These are phyloP conservation scores for Andrena minutula DNA, from an alignment of 2,888 invertebrate genomes.

Conservation along the genomic window DNA sequence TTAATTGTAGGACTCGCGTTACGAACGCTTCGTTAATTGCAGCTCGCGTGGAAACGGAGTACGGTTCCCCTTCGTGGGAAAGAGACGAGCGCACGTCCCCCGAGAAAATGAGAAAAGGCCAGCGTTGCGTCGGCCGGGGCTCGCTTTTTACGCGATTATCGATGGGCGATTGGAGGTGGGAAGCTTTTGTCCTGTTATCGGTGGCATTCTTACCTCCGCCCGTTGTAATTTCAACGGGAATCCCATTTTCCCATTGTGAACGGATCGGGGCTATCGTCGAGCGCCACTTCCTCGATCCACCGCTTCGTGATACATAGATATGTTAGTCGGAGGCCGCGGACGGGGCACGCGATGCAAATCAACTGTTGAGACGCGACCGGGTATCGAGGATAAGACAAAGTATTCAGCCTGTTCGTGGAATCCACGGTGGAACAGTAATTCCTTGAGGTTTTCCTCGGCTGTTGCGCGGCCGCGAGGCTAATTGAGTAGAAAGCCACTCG, in stretches of 20 bases:
- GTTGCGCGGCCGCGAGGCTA: conserved; percentile 53
- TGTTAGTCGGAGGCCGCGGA: too few relatives aligned
- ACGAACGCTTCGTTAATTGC: conserved; percentile 62
- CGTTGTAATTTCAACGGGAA: background rate
- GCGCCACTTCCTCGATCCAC: background rate
- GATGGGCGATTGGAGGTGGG: background rate
- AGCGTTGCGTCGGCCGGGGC: conserved; percentile 2
- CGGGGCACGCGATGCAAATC: too few relatives aligned
- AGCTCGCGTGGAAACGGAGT: conserved; percentile 58
- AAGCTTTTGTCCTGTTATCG: background rate
- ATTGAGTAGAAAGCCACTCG: conserved; percentile 63
- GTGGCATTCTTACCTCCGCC: background rate
- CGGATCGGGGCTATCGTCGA: background rate
- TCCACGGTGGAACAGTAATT: conserved; percentile 26
- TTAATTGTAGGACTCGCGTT: conserved; percentile 63
- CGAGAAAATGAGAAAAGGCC: background rate
- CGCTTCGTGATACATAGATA: too few relatives aligned
- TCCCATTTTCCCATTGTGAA: background rate
- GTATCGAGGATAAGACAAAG: background rate
- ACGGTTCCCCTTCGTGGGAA: conserved; percentile 53
- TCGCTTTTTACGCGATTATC: background rate
- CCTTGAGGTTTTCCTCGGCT: conserved; percentile 52
- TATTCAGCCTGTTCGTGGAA: conserved; percentile 23
- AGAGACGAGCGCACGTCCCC: conserved; percentile 7
- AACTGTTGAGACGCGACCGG: background rate